Evolutionary conservation across 2,797 vertebrate species (phyloP), one percentile per base, ranked within the genome.

Genomic region (Cynodonichthys magdalenae): DNA sequence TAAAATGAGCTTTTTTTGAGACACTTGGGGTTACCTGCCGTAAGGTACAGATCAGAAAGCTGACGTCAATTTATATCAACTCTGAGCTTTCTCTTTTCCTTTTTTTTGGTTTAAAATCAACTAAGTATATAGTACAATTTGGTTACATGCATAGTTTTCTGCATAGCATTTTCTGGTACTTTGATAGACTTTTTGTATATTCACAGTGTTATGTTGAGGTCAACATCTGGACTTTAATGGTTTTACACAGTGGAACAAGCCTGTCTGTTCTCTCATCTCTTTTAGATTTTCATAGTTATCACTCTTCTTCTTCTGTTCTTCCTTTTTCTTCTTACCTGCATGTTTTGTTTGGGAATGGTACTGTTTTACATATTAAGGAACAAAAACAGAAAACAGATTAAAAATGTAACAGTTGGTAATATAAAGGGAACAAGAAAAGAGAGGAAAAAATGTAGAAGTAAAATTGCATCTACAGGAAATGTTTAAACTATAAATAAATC

Each of bases 221-320:
- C 80, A 79, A 72, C 86, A 89, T 87, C 87, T 91, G 83, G 87
- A 55, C 63, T 83, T 87, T 88, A 85, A 85, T 77, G 58, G 68
- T 64, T 79, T 85, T 79, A 75, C 52, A 84, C 81, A 85, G 84
- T 89, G 87, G 85, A 90, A 90, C 79, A 80, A 84, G 65, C 51
- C 60, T 68, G 71, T 84, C 73, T 69, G 9, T 41, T 78, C 64
- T 39, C 12, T 64, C 69, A 63, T 87, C 81, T 79, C 58, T 79
- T 64, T 84, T 84, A 51, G 66, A 60, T 80, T 84, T 31, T 84
- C 77, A 75, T 19, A 61, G 66, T 29, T 59, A 19, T 79, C 44
- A n/a, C 49, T 67, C 24, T 24, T n/a, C n/a, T n/a, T n/a, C 51
- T 55, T 52, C 42, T 63, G 17, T 34, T 70, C 66, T 54, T 19